Base-by-base conservation (phyloP, 2,797 vertebrate species). In the Kryptolebias ocellatus region DNA sequence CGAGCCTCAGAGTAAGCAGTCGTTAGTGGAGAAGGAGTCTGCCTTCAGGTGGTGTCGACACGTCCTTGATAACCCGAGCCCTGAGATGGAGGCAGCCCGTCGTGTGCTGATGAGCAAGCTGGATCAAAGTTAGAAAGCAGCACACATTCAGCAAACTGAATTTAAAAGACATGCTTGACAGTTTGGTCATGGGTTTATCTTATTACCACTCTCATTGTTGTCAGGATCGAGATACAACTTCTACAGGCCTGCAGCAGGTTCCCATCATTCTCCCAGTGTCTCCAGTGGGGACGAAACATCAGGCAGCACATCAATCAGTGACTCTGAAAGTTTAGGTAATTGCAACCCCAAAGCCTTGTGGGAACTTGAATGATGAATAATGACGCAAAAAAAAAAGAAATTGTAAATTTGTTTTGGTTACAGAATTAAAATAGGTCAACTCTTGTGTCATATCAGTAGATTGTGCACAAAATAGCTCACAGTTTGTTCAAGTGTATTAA, bases 11-110 rank as follows among this genome's bases (percentile, higher is more conserved):
- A 92, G 83, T 66, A 92, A 91, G 68, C 89, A 60, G 18, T 53
- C 20, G 16, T 63, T 60, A 17, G 9, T 37, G 0, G 89, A 89
- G 53, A 89, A 80, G 0, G 88, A 90, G 16, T 91, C 92, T 0
- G 91, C 94, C 24, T 70, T 95, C 11, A 84, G 87, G 1, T 96
- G 95, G 95, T 95, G 93, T 74, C 83, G 95, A 12, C 94, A 90
- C 1, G 91, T 95, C 51, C 65, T 96, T 84, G 95, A 95, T 67
- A 92, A 95, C 28, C 95, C 91, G 60, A 94, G 92, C 54, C 93
- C 93, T 0, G 92, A 95, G 81, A 94, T 88, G 0, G 93, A 95
- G 74, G 91, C 91, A 2, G 94, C 95, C 20, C 90, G 94, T 67
- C 89, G 88, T 1, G 86, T 81, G 0, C 89, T 95, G 4, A 83